Base-by-base conservation (phyloP, 2,888 invertebrate species). In the Drosophila quinaria region DNA sequence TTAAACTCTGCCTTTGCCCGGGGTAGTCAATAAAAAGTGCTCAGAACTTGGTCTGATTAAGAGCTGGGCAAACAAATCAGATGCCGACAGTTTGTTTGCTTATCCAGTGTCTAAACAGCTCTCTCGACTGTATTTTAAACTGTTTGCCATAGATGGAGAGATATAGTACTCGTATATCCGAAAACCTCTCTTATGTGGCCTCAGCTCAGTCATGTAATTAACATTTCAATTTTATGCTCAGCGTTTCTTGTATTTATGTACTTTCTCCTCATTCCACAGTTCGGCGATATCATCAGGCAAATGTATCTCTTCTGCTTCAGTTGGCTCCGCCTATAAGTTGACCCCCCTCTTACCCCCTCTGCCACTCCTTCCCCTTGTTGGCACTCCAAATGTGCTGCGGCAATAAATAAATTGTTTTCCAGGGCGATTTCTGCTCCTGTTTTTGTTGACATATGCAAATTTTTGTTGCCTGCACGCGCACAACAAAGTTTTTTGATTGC, bases 361-460 rank as follows among this genome's bases (percentile, higher is more conserved):
- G 4, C 5, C n/a, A 3, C 41, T 15, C n/a, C 9, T 10, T 10
- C 31, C 49, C 25, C 37, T 60, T 13, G 44, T 6, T 44, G 6
- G 44, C 22, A 31, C 31, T 41, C 41, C 31, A 44, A 68, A 69
- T 44, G n/a, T 50, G 65, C 71, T 51, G 39, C 37, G 67, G 81
- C 81, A 77, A 84, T 87, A 80, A 80, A 80, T 80, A 81, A 86
- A 81, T 88, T 78, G 76, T 70, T 63, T 80, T 83, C 56, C 68
- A 64, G 64, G 67, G 56, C 70, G 85, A 79, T 77, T 80, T 65
- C 33, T 67, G 67, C 75, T 81, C 56, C 78, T 68, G 65, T 77
- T 64, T 78, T 66, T 84, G 88, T 86, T 86, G 86, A 86, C 86
- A 86, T 86, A 86, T 86, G 86, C 86, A 86, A 86, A 86, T 86